Evolutionary conservation across 2,113 vertebrate genomes (phyloP), one percentile per base, ranked within the genome.

Genomic region (Anas platyrhynchos): DNA sequence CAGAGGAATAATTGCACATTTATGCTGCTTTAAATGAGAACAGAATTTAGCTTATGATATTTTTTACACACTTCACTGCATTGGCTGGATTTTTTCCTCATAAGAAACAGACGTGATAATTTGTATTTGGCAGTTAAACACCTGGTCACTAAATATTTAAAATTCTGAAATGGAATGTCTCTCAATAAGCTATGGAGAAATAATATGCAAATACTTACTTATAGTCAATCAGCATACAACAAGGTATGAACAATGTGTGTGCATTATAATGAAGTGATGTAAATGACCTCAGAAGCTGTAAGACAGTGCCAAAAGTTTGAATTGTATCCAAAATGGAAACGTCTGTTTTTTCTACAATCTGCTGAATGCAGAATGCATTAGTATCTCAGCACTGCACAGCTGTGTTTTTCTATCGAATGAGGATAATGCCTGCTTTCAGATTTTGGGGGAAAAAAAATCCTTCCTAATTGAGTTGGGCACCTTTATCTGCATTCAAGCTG

Each of bases 121-220:
- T 94, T 94, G 61, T 91, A 86, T 56, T 89, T 97, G 88, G 89
- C 74, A 96, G 67, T 91, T 91, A 96, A 94, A 92, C 89, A 97
- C 90, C 85, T 88, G 81, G 83, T 90, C 83, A 79, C 91, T 97
- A 95, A 97, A 97, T 97, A 97, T 97, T 97, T 95, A 94, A 97
- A 93, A 74, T 77, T 62, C 76, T 89, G 52, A 91, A 96, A 97
- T 83, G 16, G 97, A 97, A 97, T 95, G 50, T 22, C 43, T 97
- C 65, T 97, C 89, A 94, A 83, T 85, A 90, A 94, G 44, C 74
- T 67, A 23, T 54, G 36, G 16, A 96, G 69, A 59, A 89, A 79
- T 71, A 86, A 79, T 86, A 92, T 23, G 56, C 43, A 94, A 91
- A 95, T 96, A 88, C 58, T 83, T 96, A 87, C 61, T 95, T 95